A percentile compares a stretch with the other conserved stretches of the same genome.
These are phyloP conservation scores for Adrianichthys oophorus DNA, from an alignment of 2,797 vertebrate genomes.

Conservation along the genomic window DNA sequence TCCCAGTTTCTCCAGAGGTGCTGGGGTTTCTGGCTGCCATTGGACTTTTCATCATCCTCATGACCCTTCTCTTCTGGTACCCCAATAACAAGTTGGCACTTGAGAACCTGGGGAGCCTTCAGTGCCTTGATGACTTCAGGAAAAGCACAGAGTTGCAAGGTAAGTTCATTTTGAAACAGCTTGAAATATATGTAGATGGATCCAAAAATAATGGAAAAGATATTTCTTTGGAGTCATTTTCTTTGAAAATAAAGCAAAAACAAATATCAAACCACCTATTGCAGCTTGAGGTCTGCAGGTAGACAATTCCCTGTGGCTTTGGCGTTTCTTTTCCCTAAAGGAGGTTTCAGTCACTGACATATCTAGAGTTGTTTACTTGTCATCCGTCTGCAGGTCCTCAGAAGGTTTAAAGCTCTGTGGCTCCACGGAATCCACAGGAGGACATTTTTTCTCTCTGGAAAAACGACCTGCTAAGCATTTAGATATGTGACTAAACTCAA, in stretches of 20 bases:
- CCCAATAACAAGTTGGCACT: conserved; percentile 96
- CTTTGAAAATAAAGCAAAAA: too few relatives aligned
- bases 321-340: conserved; percentile 17
- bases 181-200: too few relatives aligned
- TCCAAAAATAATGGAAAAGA: too few relatives aligned
- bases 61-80: conserved; percentile 94
- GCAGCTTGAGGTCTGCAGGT: conserved; percentile 25
- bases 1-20: conserved; percentile 94
- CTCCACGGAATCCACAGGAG: conserved; percentile 32
- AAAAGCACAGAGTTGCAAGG: conserved; percentile 84
- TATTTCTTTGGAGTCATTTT: too few relatives aligned
- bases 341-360: conserved; percentile 44
- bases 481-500: too few relatives aligned
- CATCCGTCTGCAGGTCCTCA: conserved; percentile 21
- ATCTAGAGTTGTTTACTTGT: conserved; percentile 42
- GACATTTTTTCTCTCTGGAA: conserved; percentile 6
- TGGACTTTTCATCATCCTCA: conserved; percentile 90
- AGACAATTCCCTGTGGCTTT: conserved; percentile 31
- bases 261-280: background rate
- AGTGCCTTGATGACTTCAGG: conserved; percentile 88
- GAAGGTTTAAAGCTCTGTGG: conserved; percentile 38
- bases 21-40: conserved; percentile 94
- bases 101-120: conserved; percentile 87
- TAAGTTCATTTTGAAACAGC: conserved; percentile 43
- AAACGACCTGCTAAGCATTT: too few relatives aligned